Base-by-base conservation (phyloP, 2,888 invertebrate genomes). In the Dolichopus griseipennis region DNA sequence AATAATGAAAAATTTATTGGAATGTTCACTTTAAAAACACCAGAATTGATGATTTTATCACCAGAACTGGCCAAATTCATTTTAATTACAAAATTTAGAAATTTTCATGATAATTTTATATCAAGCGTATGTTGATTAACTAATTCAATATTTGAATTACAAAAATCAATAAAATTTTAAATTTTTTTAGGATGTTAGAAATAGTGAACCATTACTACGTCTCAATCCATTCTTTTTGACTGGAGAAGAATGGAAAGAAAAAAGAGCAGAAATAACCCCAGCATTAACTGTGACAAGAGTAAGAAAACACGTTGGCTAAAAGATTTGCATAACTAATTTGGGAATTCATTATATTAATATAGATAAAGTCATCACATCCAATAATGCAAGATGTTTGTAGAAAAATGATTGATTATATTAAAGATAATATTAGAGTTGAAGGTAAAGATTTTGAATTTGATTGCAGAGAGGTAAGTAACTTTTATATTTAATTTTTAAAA, bases 221-320 rank as follows among this genome's bases (percentile, higher is more conserved):
- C 79, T 80, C 64, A 83, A 84, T 77, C 83, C 84, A 0, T 84
- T 86, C 70, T 69, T 77, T 0, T 70, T 84, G 21, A 79, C 77
- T 15, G 83, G 84, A 1, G 77, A 81, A n/a, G 75, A 80, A 71
- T 85, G 86, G 86, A 83, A 83, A 69, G 76, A 78, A 1, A 75
- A 82, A 1, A 78, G 86, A 8, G 75, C 78, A 1, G 83, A 83
- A 71, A 71, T 86, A 21, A 83, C 84, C 0, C 83, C 84, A 0
- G 83, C 82, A 1, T 81, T 86, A 41, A 84, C 85, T 1, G 75
- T 78, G 12, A 81, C 80, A 62, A 83, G 84, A 69, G 83, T 83
- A 76, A 72, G 74, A 52, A 34, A 68, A 27, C 5, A 27, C 5
- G n/a, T 10, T 37, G 37, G 8, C 2, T 37, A 10, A 10, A 37